Base-by-base conservation (phyloP, 2,888 invertebrate genomes). In the Lepeophtheirus nordmannii region DNA sequence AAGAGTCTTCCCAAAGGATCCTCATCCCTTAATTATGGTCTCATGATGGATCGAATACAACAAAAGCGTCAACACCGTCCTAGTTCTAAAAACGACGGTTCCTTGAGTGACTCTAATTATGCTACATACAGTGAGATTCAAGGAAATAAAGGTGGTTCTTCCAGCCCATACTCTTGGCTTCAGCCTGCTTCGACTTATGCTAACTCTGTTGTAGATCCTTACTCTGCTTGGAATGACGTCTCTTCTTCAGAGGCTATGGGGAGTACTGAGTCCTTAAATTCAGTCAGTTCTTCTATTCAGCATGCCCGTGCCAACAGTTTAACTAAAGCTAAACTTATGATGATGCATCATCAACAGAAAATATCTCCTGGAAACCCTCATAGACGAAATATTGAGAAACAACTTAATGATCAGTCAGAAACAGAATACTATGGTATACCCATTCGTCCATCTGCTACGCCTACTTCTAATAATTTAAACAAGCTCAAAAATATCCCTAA, bases 161-260 rank as follows among this genome's bases (percentile, higher is more conserved):
- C 74, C 68, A 86, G 87, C 72, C 85, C 86, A 0, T 89, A 89
- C 74, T 85, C 87, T 69, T 89, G 89, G 89, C 79, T 89, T 72
- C 82, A 89, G 74, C 89, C 56, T 56, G 69, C 56, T 65, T 67
- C 67, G 67, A 69, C 66, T n/a, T 80, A 80, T 69, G 74, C 75
- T 23, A 64, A 68, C 20, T 68, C 68, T 10, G 68, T 69, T 11
- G 67, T 68, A 63, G 23, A 30, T n/a, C 38, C 41, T 22, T 65
- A 58, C 30, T 59, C 38, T 1, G 20, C 20, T 10, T 58, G 58
- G 37, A 60, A 40, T 38, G 22, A 22, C 20, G 73, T 73, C 62
- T 85, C 85, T 68, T 79, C 90, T 70, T 89, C 90, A 62, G 91
- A 91, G 75, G 90, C 92, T 67, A 37, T 59, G 60, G 93, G 93